Base-by-base conservation (phyloP, 2,113 vertebrate species). In the rat (Rattus norvegicus) region DNA sequence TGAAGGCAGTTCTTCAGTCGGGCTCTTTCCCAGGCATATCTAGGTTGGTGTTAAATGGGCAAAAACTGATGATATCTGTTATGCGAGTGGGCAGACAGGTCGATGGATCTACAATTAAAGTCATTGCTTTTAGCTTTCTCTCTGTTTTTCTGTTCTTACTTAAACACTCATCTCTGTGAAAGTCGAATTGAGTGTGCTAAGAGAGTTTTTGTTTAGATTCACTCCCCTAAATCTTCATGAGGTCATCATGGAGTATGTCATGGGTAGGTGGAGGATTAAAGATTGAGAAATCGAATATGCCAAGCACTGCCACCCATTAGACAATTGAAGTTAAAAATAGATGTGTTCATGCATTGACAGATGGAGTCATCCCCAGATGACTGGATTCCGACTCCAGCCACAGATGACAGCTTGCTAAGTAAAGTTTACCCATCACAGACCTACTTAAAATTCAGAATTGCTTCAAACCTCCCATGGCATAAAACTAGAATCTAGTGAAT, bases 291-390 rank as follows among this genome's bases (percentile, higher is more conserved):
- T 80, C 26, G 83, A 88, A 93, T 95, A 77, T 65, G 65, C 75
- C 67, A 73, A 59, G 86, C 69, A 5, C 79, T 61, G 88, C 96
- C 75, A 85, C 33, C 95, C 93, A 92, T 95, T 88, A 96, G 90
- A 96, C 90, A 87, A 11, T 93, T 54, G 0, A 56, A 28, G 94
- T 76, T 97, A 94, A 98, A 97, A 97, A 97, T 97, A 90, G 92
- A 91, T 16, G 33, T 47, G 54, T 92, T 95, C 90, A 90, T 92
- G 88, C 88, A 52, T 79, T 83, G n/a, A 90, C 95, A 72, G 85
- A 90, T 85, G 49, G 93, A 70, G 88, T 92, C 70, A 1, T 39
- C 91, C 80, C 47, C 56, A 52, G 95, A 84, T 90, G 88, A 95
- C 94, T 83, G 22, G 79, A 86, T 91, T 69, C 19, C 33, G 30